phyloP scores from a whole-genome alignment of 1,140 invertebrate genomes.

The Dreissena rostriformis region DNA sequence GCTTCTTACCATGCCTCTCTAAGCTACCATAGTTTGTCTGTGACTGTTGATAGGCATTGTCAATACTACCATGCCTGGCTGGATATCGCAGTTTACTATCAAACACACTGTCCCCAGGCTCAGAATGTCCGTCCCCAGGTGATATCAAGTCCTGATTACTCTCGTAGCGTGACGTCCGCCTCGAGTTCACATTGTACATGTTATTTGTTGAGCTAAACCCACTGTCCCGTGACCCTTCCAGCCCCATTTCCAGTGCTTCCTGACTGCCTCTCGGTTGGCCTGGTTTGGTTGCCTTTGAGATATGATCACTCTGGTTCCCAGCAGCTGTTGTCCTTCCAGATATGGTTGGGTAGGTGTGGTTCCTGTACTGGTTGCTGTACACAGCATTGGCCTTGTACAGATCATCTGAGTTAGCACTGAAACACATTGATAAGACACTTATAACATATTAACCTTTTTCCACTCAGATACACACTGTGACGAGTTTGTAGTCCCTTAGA shows the following conservation, averaged over 20 bases:
- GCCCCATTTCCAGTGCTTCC: neutral
- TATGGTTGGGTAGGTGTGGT: conserved; percentile 80
- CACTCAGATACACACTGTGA: too few relatives aligned
- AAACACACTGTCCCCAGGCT: conserved; percentile 38
- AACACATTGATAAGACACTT: neutral
- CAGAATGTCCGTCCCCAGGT: conserved; percentile 35
- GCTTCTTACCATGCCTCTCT: conserved; percentile 62
- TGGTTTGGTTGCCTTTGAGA: conserved; percentile 8
- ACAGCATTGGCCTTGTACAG: conserved; percentile 80
- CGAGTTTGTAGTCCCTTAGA: too few relatives aligned
- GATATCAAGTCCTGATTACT: conserved; percentile 68
- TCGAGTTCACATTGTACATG: conserved; percentile 72
- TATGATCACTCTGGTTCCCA: conserved; percentile 63
- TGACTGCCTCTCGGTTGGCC: conserved; percentile 15
- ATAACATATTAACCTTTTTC: neutral
- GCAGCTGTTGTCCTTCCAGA: conserved; percentile 46
- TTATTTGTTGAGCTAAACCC: conserved; percentile 71
- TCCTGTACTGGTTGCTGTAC: conserved; percentile 77
- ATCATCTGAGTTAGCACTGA: conserved; percentile 63
- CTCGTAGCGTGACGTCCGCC: conserved; percentile 69
- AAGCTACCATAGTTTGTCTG: conserved; percentile 69
- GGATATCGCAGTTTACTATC: conserved; percentile 47
- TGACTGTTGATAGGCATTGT: conserved; percentile 46
- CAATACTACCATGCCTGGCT: conserved; percentile 61
- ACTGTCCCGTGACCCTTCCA: conserved; percentile 64